Conservation (phyloP, 2,797 vertebrate genomes). For the Enteromius anoplus region DNA sequence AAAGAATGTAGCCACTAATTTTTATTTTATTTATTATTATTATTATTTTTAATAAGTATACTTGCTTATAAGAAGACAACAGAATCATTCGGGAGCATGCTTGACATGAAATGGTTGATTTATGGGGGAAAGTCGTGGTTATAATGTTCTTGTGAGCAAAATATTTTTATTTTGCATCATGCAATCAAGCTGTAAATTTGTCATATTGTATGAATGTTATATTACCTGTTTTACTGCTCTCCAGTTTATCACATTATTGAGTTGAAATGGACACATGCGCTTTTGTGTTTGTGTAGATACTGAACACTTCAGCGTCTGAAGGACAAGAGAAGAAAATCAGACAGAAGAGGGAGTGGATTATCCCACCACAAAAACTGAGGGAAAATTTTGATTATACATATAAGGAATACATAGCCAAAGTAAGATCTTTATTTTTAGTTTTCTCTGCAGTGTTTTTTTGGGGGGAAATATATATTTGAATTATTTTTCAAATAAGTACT, state of each 20-base stretch:
- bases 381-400: conserved; percentile 86
- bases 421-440: conserved; percentile 68
- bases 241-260: background rate
- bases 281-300: conserved; percentile 60
- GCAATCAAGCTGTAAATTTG: background rate
- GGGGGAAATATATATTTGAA: too few species aligned
- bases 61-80: background rate
- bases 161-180: background rate
- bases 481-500: too few species aligned
- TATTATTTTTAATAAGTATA: background rate
- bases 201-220: background rate
- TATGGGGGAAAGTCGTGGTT: background rate
- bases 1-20: background rate
- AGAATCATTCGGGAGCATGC: background rate
- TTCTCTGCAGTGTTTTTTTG: background rate
- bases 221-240: background rate
- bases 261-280: background rate
- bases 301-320: conserved; percentile 56
- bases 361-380: conserved; percentile 76
- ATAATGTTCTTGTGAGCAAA: background rate
- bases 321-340: conserved; percentile 55
- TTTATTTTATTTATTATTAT: background rate
- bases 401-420: conserved; percentile 79
- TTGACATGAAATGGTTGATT: background rate
- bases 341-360: conserved; percentile 89